Conservation (phyloP, 2,797 vertebrate species). For the Onychomys leucogaster region DNA sequence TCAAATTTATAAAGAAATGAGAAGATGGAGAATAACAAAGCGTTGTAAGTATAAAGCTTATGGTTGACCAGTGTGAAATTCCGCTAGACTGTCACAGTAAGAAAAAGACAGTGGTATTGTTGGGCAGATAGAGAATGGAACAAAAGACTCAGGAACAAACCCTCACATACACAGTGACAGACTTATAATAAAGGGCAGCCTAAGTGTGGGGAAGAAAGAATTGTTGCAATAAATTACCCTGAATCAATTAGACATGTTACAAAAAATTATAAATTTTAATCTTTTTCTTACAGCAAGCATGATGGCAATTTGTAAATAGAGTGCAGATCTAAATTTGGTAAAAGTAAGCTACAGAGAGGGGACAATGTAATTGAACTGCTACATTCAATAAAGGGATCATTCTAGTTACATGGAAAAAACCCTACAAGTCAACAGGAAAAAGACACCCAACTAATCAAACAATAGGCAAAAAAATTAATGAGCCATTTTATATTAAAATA, state of each 20-base stretch:
- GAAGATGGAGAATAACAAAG: background rate
- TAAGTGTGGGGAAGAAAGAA: background rate
- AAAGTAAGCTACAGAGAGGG: background rate
- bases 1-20: background rate
- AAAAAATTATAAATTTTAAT: background rate
- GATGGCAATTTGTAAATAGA: background rate
- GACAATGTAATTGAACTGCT: background rate
- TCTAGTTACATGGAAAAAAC: background rate
- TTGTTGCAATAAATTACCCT: background rate
- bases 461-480: background rate
- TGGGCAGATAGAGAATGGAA: background rate
- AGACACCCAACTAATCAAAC: background rate
- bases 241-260: background rate
- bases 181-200: background rate
- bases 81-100: background rate
- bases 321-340: background rate
- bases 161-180: fast-evolving
- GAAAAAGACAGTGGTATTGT: background rate
- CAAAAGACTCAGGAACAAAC: background rate
- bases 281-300: background rate
- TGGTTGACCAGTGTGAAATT: background rate
- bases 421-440: background rate
- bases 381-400: background rate
- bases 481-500: background rate
- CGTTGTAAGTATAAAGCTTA: background rate